Base-by-base conservation (phyloP, 2,888 invertebrate species). In the Unio delphinus region DNA sequence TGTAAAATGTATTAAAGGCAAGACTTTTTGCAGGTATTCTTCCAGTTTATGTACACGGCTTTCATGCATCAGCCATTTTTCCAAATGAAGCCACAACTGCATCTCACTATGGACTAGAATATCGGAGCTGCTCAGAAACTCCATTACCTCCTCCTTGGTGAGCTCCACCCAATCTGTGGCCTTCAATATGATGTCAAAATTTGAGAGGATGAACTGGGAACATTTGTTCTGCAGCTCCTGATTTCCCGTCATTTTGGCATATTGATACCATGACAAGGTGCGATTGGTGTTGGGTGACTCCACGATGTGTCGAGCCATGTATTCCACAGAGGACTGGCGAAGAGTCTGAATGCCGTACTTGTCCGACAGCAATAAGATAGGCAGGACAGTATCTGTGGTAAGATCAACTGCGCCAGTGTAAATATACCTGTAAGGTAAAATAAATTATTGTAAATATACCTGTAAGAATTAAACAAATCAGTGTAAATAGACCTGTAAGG, bases 261-360 rank as follows among this genome's bases (percentile, higher is more conserved):
- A 86, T 69, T 86, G 85, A 75, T 83, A 86, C 87, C 87, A 87
- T 11, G 86, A 84, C 8, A 87, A 73, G 56, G 86, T 83, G 15
- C 84, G 75, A 63, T 86, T 86, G 15, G 84, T 83, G 75, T 86
- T 83, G 1, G 86, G 85, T 8, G 81, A 79, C 66, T 85, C 83
- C 1, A 84, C 87, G n/a, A 87, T 84, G 70, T 87, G 86, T 18
- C 79, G 76, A 61, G 79, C 67, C 87, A 87, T 87, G 74, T 84
- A 86, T 20, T 80, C 74, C 8, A 85, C 81, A 75, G 86, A 86
- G 11, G 84, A 79, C 58, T 82, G 73, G 1, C 79, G 79, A 20
- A 88, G 90, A 86, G 80, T 86, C 26, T 76, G 73, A 28, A 86
- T 79, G 59, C 80, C 75, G 72, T 87, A 86, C 69, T 83, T 85